Evolutionary conservation across 2,888 invertebrate genomes (phyloP).

Genomic region (Neoascia interrupta): DNA sequence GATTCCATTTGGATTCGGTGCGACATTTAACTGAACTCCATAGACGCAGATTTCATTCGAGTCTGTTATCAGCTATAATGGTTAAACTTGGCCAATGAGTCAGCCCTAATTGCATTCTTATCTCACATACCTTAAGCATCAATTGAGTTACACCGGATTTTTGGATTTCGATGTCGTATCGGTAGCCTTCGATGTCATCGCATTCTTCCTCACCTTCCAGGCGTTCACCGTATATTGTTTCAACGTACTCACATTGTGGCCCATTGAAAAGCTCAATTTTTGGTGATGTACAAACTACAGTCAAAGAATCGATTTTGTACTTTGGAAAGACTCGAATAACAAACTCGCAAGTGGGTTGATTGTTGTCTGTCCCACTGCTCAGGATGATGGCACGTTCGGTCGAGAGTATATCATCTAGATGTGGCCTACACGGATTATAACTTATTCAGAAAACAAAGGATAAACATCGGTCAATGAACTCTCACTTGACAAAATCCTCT

Average conservation of each 20-base stretch:
- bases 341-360: constrained; percentile 74
- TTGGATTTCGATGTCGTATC: constrained; percentile 76
- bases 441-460: not conserved
- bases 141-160: constrained; percentile 75
- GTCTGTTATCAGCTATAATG: constrained; percentile 72
- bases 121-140: constrained; percentile 72
- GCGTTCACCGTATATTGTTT: constrained; percentile 74
- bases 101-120: constrained; percentile 16
- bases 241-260: constrained; percentile 74
- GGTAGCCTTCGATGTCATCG: constrained; percentile 73
- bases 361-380: constrained; percentile 20
- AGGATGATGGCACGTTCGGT: constrained; percentile 75
- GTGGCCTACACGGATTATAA: constrained; percentile 75
- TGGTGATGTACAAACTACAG: constrained; percentile 75
- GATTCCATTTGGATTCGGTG: constrained; percentile 76
- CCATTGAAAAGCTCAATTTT: constrained; percentile 77
- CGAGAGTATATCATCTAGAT: constrained; percentile 74
- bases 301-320: constrained; percentile 75
- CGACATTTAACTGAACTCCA: constrained; percentile 75
- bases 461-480: not conserved
- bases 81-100: not conserved
- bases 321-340: constrained; percentile 71
- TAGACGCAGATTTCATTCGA: constrained; percentile 76
- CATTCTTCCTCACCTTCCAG: constrained; percentile 70
- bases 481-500: constrained; percentile 75